These are phyloP conservation scores for Solenopsis invicta DNA, from an alignment of 1,140 invertebrate genomes.

Conservation along the genomic window DNA sequence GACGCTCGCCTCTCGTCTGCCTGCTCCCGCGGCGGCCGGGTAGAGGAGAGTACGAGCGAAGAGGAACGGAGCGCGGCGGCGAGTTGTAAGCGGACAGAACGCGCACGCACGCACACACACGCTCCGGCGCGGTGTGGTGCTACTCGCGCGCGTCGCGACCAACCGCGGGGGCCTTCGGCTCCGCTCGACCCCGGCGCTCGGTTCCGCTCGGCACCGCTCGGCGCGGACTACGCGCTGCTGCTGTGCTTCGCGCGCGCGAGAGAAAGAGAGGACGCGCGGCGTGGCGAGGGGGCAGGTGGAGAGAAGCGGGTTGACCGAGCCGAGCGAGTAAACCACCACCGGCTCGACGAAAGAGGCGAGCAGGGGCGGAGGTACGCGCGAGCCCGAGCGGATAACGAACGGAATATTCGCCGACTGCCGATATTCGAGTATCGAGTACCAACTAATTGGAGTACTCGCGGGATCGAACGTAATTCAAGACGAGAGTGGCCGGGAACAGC, in stretches of 20 bases:
- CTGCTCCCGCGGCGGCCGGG: neutral
- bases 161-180: constrained; percentile 63
- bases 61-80: constrained; percentile 51
- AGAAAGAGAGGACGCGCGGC: neutral
- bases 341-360: constrained; percentile 30
- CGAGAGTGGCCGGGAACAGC: neutral
- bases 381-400: constrained; percentile 15
- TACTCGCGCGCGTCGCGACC: constrained; percentile 55
- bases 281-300: constrained; percentile 5
- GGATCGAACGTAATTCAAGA: too few relatives aligned
- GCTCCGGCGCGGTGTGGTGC: constrained; percentile 34
- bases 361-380: constrained; percentile 47
- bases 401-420: too few relatives aligned
- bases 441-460: neutral
- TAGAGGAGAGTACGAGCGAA: constrained; percentile 7
- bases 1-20: neutral
- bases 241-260: neutral
- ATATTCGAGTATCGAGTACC: neutral
- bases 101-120: constrained; percentile 53
- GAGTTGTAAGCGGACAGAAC: constrained; percentile 30
- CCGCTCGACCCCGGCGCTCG: constrained; percentile 67
- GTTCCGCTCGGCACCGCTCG: constrained; percentile 67
- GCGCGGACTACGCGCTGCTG: constrained; percentile 60
- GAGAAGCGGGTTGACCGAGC: constrained; percentile 23
- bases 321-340: constrained; percentile 61